These are phyloP conservation scores for Anhinga rufa DNA, from an alignment of 2,113 vertebrate genomes.

Conservation along the genomic window DNA sequence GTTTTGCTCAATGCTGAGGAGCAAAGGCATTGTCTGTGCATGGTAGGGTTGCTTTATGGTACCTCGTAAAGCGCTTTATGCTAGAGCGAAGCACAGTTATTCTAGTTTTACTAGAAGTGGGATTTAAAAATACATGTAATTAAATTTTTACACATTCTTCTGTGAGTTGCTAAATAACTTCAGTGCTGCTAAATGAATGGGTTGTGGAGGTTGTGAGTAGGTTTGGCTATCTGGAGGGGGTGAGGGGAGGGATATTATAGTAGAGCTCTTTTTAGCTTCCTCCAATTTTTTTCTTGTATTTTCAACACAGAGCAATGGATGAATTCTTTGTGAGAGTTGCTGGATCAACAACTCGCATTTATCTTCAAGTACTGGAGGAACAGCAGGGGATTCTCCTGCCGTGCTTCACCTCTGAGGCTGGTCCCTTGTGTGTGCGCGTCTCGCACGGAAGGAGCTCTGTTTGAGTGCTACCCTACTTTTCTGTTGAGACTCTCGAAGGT, in stretches of 20 bases:
- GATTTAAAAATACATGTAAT: background rate
- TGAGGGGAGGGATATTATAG: background rate
- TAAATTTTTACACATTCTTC: background rate
- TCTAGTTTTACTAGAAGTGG: background rate
- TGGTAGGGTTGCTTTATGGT: background rate
- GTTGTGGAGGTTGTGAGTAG: background rate
- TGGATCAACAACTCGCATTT: background rate
- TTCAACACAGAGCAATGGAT: background rate
- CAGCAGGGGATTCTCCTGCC: background rate
- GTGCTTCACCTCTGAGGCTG: background rate
- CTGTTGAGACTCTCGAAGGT: background rate
- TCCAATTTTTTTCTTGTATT: background rate
- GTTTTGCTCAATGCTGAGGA: background rate
- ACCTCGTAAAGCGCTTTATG: background rate
- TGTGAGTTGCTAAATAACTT: background rate
- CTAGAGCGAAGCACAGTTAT: background rate
- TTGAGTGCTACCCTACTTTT: background rate
- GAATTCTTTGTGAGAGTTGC: background rate
- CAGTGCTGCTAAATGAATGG: background rate
- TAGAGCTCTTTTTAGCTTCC: background rate
- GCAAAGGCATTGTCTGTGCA: background rate
- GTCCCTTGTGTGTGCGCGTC: fast-evolving
- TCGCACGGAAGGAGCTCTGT: background rate
- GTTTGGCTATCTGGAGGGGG: background rate
- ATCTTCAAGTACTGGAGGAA: background rate